Conservation (phyloP, 2,797 vertebrate species). For the Lepus oiostolus region DNA sequence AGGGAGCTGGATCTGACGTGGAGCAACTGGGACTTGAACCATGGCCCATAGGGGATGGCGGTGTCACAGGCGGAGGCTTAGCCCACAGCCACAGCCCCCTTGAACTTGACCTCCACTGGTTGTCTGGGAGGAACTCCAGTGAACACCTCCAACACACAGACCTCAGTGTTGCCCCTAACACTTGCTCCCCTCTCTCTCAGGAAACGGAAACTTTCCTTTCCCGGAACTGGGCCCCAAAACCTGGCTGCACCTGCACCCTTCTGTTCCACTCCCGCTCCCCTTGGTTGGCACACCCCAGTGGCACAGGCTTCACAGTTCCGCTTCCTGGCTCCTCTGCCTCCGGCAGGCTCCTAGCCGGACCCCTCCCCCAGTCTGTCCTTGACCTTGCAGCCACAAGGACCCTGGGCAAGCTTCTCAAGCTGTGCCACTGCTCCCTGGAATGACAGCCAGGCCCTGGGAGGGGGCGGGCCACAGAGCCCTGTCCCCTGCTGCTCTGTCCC, state of each 20-base stretch:
- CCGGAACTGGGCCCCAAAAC: background rate
- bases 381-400: background rate
- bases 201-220: background rate
- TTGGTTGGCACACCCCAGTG: background rate
- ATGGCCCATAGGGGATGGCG: too few relatives aligned
- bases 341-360: background rate
- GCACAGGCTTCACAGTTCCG: background rate
- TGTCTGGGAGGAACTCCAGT: background rate
- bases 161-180: background rate
- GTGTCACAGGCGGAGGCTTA: too few relatives aligned
- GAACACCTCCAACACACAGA: background rate
- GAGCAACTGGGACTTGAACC: too few relatives aligned
- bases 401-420: background rate
- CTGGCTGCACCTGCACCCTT: background rate
- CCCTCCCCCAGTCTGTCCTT: background rate
- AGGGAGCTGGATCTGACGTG: too few relatives aligned
- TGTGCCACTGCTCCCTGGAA: background rate
- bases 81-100: too few relatives aligned
- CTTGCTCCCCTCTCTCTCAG: background rate
- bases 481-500: background rate
- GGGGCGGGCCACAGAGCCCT: too few relatives aligned
- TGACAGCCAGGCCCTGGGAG: too few relatives aligned
- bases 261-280: background rate
- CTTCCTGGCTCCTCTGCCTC: background rate
- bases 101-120: background rate